Evolutionary conservation across 1,140 invertebrate genomes (phyloP), one percentile per base, ranked within the genome.

Genomic region (Saxidomus purpurata): DNA sequence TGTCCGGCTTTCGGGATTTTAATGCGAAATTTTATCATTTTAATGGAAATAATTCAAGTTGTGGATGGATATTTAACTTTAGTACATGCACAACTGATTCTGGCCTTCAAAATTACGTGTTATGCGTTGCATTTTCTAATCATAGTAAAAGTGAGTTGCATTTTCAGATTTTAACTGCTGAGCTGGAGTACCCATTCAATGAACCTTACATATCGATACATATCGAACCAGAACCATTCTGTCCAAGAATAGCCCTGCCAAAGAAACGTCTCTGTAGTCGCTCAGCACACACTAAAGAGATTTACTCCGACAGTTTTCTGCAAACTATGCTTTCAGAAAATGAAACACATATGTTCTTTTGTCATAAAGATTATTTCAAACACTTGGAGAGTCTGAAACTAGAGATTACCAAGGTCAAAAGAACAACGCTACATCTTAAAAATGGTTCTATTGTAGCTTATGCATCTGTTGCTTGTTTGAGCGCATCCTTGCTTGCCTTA

Each of bases 291-390:
- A 43, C 15, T 4, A 15, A 43, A 43, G 43, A 4, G 28, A 28
- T 63, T 63, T 63, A 63, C 25, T n/a, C 59, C 0, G n/a, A 63
- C n/a, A 15, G 9, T 28, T 63, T 63, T 28, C 25, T 63, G 1
- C n/a, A 6, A 8, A 63, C 1, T 9, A 25, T 0, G 15, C 59
- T 63, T 63, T 28, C 59, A 25, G 59, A 63, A 63, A 63, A 63
- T 63, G 59, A 63, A 63, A 63, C 59, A 15, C 59, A 63, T 28
- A 28, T 63, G 25, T 63, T 63, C 59, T 63, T 63, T 63, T 63
- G 59, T 63, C 59, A 28, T 28, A 25, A 63, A 63, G 59, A 63
- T n/a, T 63, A 28, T 28, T 28, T 63, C 28, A 3, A 63, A 25
- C 59, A 63, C 28, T 28, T 63, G 15, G 15, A 28, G 1, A 63